Evolutionary conservation across 2,113 vertebrate species (phyloP).

Genomic region (Pagrus major): DNA sequence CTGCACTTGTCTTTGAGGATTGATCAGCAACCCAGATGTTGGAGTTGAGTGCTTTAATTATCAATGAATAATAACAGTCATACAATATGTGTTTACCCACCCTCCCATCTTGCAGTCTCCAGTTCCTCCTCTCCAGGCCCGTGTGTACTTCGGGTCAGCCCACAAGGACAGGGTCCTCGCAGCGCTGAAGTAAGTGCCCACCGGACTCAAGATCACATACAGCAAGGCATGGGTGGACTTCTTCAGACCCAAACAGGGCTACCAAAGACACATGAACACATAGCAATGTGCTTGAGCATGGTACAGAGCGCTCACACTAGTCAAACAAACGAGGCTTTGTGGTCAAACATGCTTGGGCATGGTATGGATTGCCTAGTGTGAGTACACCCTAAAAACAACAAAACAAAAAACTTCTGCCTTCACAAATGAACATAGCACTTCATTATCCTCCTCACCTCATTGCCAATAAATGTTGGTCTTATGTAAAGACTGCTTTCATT

Average conservation of each 20-base stretch:
- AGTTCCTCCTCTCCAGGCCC: slow-evolving; percentile 92
- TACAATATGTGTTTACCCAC: slow-evolving; percentile 75
- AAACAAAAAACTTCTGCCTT: too few species aligned
- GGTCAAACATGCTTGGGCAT: too few species aligned
- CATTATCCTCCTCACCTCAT: slow-evolving; percentile 24
- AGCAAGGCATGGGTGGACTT: slow-evolving; percentile 45
- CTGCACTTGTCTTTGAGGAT: background rate
- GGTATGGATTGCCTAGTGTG: too few species aligned
- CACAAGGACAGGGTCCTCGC: slow-evolving; percentile 88
- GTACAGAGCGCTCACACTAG: too few species aligned
- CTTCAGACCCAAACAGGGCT: slow-evolving; percentile 55
- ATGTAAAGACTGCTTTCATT: slow-evolving; percentile 88
- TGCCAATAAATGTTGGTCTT: slow-evolving; percentile 80
- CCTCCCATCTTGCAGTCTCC: slow-evolving; percentile 95
- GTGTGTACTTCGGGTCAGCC: slow-evolving; percentile 90
- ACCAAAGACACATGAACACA: background rate
- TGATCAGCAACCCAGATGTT: background rate
- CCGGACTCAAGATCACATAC: slow-evolving; percentile 59
- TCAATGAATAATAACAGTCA: background rate
- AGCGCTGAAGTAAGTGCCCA: slow-evolving; percentile 62
- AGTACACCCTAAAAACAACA: too few species aligned
- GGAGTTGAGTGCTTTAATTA: background rate
- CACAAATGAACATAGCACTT: background rate
- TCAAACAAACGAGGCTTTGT: too few species aligned
- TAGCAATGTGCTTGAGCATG: too few species aligned